Conservation (phyloP, 2,888 invertebrate genomes). For the Mongoloraphidia duomilia region DNA sequence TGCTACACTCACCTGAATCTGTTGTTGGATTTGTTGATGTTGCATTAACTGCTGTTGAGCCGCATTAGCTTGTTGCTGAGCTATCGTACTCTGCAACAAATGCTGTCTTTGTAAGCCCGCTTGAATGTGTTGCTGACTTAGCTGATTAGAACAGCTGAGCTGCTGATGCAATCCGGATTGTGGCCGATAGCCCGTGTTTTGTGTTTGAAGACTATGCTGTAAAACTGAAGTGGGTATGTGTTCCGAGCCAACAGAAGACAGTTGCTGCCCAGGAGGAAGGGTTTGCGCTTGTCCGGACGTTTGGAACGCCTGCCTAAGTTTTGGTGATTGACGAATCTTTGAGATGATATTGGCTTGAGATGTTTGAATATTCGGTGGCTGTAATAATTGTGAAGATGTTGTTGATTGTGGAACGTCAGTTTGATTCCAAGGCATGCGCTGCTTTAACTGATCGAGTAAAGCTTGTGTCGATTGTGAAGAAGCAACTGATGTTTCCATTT, state of each 20-base stretch:
- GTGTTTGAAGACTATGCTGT: conserved; percentile 3
- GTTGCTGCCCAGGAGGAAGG: too few species aligned
- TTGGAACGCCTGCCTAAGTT: conserved; percentile 19
- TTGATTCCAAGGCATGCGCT: conserved; percentile 69
- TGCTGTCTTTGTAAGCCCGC: conserved; percentile 18
- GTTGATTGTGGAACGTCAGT: background rate
- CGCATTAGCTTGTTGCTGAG: conserved; percentile 14
- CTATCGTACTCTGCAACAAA: conserved; percentile 15
- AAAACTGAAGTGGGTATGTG: background rate
- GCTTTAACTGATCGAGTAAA: conserved; percentile 54
- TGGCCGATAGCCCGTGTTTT: conserved; percentile 26
- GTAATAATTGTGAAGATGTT: background rate
- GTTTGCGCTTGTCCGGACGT: conserved; percentile 7
- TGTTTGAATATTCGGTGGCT: background rate
- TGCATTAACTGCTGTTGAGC: conserved; percentile 1
- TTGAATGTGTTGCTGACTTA: conserved; percentile 11
- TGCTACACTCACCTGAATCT: conserved; percentile 14
- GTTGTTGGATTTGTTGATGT: conserved; percentile 15
- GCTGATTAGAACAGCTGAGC: conserved; percentile 17
- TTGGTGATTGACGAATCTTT: conserved; percentile 9
- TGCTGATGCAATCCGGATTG: conserved; percentile 24
- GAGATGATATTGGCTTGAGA: conserved; percentile 3
- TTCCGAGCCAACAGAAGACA: background rate
- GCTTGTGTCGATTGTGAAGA: conserved; percentile 37
- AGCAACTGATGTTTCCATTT: conserved; percentile 1